Evolutionary conservation across 2,113 vertebrate genomes (phyloP), one percentile per base, ranked within the genome.

Genomic region (Phyllostomus hastatus): DNA sequence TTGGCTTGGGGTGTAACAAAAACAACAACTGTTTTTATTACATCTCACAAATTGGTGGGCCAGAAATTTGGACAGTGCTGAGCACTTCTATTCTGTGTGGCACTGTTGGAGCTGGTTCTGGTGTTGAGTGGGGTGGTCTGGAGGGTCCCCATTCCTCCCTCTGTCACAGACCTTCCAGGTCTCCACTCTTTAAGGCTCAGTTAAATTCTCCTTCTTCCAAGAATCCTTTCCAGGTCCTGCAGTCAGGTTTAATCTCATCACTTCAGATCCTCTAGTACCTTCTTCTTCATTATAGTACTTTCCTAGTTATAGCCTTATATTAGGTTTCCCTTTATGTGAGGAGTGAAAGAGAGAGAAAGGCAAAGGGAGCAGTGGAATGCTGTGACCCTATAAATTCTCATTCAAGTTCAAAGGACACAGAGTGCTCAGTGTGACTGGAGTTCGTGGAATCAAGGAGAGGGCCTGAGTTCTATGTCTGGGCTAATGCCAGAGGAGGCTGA

Each of bases 181-280:
- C n/a, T 72, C 72, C 31, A 31, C 17, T 35, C 66, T 35, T 54
- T 69, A 75, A 82, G 76, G 19, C 10, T 26, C 64, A 35, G 28
- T 92, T 69, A 72, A 96, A 88, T 84, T 35, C 41, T 28, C 3
- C 64, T 86, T 80, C 78, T 64, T 76, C 72, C n/a, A 90, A 93
- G 90, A 85, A 93, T 54, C 43, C 48, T 75, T 83, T 35, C 31
- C 17, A 83, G 22, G 12, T 33, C 35, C 43, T 90, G 48, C 4
- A 72, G 28, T 95, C 69, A 78, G 41, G 15, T 81, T 86, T 93
- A 70, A 86, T 72, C 16, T 83, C 43, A 73, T n/a, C 46, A 41
- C 80, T 86, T 82, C 93, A 82, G 61, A 86, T 79, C 92, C 64
- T 87, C 76, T 67, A n/a, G n/a, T 38, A 61, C 54, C 41, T 94